Evolutionary conservation across 2,113 vertebrate species (phyloP).

Genomic region (Rallus limicola): DNA sequence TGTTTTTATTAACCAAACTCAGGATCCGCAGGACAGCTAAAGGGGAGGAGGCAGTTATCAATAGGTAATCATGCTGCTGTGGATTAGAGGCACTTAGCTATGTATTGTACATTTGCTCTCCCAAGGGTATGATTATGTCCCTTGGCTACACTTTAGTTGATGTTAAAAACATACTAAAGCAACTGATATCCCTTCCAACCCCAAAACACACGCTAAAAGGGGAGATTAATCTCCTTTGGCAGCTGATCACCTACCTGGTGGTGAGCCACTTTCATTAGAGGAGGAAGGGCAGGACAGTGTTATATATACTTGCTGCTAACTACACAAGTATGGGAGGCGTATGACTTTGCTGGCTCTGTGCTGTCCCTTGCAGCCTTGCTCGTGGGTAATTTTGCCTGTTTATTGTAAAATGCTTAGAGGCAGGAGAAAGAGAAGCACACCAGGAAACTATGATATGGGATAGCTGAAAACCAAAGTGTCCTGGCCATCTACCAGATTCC

Average conservation of each 20-base stretch:
- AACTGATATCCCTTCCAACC: constrained; percentile 51
- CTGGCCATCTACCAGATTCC: constrained; percentile 44
- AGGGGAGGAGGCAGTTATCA: constrained; percentile 42
- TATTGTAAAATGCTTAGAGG: constrained; percentile 41
- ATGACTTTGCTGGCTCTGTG: not conserved
- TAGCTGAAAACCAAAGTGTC: constrained; percentile 3
- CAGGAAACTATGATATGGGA: not conserved
- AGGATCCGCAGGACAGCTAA: not conserved
- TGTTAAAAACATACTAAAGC: constrained; percentile 56
- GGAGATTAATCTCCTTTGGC: constrained; percentile 44
- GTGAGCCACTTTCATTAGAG: constrained; percentile 20
- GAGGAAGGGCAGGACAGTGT: constrained; percentile 37
- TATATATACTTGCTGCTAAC: constrained; percentile 37
- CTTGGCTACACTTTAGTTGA: not conserved
- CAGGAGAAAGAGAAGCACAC: not conserved
- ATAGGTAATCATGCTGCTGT: constrained; percentile 30
- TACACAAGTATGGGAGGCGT: not conserved
- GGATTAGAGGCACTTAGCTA: constrained; percentile 21
- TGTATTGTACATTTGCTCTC: constrained; percentile 44
- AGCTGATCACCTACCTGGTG: constrained; percentile 8
- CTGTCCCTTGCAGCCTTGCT: not conserved
- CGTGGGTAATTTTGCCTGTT: not conserved
- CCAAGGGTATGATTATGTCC: constrained; percentile 34
- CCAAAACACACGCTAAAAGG: not conserved
- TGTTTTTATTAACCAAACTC: constrained; percentile 35